Evolutionary conservation across 1,140 invertebrate genomes (phyloP), one percentile per base, ranked within the genome.

Genomic region (Galleria mellonella): DNA sequence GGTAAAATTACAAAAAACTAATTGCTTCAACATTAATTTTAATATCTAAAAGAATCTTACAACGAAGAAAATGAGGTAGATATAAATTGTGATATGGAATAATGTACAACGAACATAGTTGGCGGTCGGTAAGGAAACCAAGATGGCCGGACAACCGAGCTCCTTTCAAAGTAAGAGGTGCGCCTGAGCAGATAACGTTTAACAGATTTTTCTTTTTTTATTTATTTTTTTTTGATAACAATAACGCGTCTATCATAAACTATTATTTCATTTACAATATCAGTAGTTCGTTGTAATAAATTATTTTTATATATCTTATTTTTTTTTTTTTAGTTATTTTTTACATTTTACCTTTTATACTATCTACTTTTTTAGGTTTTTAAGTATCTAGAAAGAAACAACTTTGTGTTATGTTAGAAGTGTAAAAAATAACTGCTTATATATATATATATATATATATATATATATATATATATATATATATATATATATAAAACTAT

Each of bases 21-120:
- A 64, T 52, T 41, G 46, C 32, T 42, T 59, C 51, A 64, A 63
- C 69, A 65, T 71, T 58, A 62, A 62, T 60, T 59, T 66, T 67
- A 78, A 78, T 61, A 68, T 66, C 65, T 82, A 72, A 75, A 74
- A 63, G 64, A 76, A 83, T 51, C 75, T 79, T 82, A 82, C 59
- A 72, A 79, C 72, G 66, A 76, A 72, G 59, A 72, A 76, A 79
- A 82, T 83, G 77, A 83, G 79, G 79, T 83, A 84, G 79, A 79
- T 82, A 72, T 40, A 47, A 52, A 79, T 81, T 82, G 77, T 84
- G 79, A 84, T 84, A 82, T 83, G 79, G 72, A 79, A 72, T 72
- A 62, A 63, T 60, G 51, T 67, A 62, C 64, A 70, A 63, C 61
- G 51, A 68, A 72, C 60, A 59, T 39, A 9, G 42, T 51, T 30